Base-by-base conservation (phyloP, 1,140 invertebrate genomes). In the Centruroides sculpturatus region DNA sequence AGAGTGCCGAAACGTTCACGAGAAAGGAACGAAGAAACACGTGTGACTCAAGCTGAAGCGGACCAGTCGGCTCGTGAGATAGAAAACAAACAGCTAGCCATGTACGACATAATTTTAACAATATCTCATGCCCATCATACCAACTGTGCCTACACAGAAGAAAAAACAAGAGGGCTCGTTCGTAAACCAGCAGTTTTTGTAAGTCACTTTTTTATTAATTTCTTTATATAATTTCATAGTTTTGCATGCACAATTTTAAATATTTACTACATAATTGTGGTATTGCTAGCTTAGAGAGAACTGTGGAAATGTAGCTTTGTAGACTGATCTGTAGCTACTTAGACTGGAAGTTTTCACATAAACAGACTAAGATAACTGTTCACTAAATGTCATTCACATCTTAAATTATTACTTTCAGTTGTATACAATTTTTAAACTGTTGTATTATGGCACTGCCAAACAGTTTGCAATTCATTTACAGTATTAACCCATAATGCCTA, bases 1-100 rank as follows among this genome's bases (percentile, higher is more conserved):
- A 82, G 93, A 59, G 92, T 96, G 61, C 93, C 93, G 54, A 97
- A 96, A 75, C 80, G 92, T 68, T 87, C 89, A 23, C 80, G 92
- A 65, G 91, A 93, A 73, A 80, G 83, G 59, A 81, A 83, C 66
- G 81, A 79, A 34, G 75, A 77, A 63, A 76, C 77, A 61, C 73
- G 47, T 66, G 72, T 59, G 6, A 59, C 82, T 61, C 47, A 63
- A 66, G 56, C 72, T 12, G 69, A 71, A 66, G 67, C 64, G 5
- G 66, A 71, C 47, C 68, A 70, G 50, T 64, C 66, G 34, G 66
- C 68, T 3, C 36, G 61, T 10, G 68, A 69, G 7, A 59, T 73
- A 47, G 77, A 78, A 64, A 76, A 68, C 57, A 74, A 74, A 62
- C 76, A 80, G 64, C 66, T 80, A 56, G 84, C 83, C 6, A 81